These are phyloP conservation scores for Calonectris borealis DNA, from an alignment of 2,113 vertebrate species.

Conservation along the genomic window DNA sequence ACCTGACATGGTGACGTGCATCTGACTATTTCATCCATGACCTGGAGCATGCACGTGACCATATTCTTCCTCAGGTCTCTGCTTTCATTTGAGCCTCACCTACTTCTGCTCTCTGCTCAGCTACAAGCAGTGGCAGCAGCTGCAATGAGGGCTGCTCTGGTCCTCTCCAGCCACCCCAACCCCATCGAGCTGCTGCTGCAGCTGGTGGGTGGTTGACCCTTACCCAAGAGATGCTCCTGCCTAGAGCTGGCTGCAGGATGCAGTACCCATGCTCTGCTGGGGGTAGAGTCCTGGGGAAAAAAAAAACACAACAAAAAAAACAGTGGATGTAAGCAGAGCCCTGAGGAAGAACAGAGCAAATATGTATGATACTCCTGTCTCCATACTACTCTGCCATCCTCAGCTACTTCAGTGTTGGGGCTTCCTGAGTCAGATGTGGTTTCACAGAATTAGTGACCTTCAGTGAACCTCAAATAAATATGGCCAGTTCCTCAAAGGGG, in stretches of 20 bases:
- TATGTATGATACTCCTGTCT: background rate
- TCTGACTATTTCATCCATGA: background rate
- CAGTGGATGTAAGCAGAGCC: background rate
- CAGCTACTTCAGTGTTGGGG: background rate
- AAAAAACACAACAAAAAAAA: too few relatives aligned
- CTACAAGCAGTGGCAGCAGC: background rate
- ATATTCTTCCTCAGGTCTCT: background rate
- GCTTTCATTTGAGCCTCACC: background rate
- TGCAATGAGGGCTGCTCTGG: background rate
- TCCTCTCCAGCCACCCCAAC: background rate
- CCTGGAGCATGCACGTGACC: accelerated
- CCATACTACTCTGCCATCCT: background rate
- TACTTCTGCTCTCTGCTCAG: background rate
- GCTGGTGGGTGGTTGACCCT: background rate
- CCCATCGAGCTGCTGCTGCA: background rate
- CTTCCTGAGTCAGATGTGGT: background rate
- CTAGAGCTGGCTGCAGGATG: background rate
- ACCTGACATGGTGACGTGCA: background rate
- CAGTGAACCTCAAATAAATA: background rate
- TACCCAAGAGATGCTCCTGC: background rate
- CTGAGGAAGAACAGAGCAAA: background rate
- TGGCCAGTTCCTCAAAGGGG: background rate
- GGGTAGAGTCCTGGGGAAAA: background rate
- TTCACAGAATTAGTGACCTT: background rate
- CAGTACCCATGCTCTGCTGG: background rate